Evolutionary conservation across 2,113 vertebrate genomes (phyloP).

Genomic region (Cephalophus harveyi): DNA sequence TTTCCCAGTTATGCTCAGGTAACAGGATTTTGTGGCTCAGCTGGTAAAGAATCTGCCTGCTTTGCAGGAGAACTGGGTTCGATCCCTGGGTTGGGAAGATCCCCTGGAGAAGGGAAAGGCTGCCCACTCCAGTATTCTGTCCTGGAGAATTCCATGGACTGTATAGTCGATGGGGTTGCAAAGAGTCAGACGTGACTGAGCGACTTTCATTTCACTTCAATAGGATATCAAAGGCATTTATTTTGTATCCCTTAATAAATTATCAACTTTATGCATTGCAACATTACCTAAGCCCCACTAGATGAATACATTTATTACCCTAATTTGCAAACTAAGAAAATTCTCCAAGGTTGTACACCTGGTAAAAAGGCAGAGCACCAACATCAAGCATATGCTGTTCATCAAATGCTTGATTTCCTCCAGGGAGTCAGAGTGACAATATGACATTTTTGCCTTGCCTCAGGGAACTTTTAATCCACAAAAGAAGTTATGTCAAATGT

Average conservation of each 20-base stretch:
- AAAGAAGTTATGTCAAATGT: background rate
- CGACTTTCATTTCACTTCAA: background rate
- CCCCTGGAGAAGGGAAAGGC: background rate
- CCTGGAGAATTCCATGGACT: background rate
- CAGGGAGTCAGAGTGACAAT: background rate
- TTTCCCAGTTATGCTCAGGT: background rate
- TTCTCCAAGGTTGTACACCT: background rate
- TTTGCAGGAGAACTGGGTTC: background rate
- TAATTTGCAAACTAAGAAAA: background rate
- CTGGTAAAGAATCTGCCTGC: background rate
- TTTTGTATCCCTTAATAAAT: background rate
- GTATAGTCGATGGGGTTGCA: background rate
- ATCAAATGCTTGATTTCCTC: background rate
- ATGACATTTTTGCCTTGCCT: background rate
- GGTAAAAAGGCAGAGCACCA: background rate
- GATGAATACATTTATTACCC: background rate
- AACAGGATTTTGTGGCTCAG: background rate
- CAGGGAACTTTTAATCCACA: background rate
- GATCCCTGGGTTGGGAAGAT: background rate
- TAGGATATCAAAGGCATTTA: background rate
- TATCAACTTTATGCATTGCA: background rate
- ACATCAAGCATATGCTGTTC: background rate
- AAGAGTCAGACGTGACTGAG: background rate
- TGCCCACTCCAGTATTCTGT: background rate
- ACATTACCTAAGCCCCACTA: background rate